Evolutionary conservation across 2,888 invertebrate genomes (phyloP).

Genomic region (Corythucha ciliata): DNA sequence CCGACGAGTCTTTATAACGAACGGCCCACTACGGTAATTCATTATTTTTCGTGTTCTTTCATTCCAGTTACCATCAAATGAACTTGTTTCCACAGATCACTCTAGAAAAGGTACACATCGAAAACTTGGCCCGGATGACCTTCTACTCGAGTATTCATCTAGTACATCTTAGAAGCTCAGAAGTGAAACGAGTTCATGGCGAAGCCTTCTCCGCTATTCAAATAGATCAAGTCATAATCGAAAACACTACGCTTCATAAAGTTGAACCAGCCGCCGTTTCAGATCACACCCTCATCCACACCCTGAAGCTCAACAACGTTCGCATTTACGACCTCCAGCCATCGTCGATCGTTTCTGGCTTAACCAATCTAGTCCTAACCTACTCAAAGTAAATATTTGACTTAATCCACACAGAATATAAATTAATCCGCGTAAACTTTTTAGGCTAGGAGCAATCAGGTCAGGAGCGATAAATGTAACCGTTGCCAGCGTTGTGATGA

Average conservation of each 20-base stretch:
- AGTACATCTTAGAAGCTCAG: conserved; percentile 41
- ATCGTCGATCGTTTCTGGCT: conserved; percentile 54
- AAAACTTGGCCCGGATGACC: conserved; percentile 50
- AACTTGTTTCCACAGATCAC: conserved; percentile 48
- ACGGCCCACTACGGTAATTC: conserved; percentile 44
- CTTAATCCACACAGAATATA: no score
- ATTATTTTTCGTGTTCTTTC: neutral
- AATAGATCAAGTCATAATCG: conserved; percentile 52
- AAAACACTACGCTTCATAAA: conserved; percentile 51
- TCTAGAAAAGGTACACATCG: conserved; percentile 51
- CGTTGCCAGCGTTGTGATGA: conserved; percentile 51
- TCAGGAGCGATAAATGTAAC: conserved; percentile 56
- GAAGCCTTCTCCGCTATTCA: conserved; percentile 59
- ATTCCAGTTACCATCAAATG: neutral
- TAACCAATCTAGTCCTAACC: conserved; percentile 55
- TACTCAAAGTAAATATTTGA: conserved; percentile 44
- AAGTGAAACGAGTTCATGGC: conserved; percentile 49
- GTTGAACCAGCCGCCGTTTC: conserved; percentile 57
- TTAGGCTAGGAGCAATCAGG: conserved; percentile 44
- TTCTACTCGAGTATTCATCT: conserved; percentile 55
- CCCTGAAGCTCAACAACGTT: conserved; percentile 52
- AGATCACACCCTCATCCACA: conserved; percentile 51
- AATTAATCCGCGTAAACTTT: no score
- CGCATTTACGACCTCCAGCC: conserved; percentile 48
- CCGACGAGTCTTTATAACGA: conserved; percentile 50